Conservation (phyloP, 2,113 vertebrate genomes). For the Lycocorax pyrrhopterus region DNA sequence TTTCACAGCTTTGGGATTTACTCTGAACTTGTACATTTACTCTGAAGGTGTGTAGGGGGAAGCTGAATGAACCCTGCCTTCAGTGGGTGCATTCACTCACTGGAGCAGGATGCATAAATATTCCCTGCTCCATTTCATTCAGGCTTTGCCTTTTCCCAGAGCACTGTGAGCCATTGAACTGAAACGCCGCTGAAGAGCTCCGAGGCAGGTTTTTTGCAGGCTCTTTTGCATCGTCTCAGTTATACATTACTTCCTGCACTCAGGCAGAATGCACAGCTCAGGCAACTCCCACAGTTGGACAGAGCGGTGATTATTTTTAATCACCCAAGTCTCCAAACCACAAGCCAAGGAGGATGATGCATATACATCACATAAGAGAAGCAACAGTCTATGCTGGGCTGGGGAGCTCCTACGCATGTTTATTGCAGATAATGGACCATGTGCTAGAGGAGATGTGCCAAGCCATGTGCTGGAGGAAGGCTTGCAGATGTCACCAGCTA, state of each 20-base stretch:
- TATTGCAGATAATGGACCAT: neutral
- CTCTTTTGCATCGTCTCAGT: conserved; percentile 32
- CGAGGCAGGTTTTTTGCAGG: conserved; percentile 31
- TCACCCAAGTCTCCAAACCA: conserved; percentile 21
- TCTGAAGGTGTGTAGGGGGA: neutral
- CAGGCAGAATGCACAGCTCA: neutral
- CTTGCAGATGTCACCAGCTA: conserved; percentile 10
- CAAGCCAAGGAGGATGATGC: neutral
- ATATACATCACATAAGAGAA: neutral
- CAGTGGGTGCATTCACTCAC: neutral
- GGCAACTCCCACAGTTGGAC: conserved; percentile 31
- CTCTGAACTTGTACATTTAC: neutral
- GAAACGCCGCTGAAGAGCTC: neutral
- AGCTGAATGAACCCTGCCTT: neutral
- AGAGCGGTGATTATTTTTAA: conserved; percentile 28
- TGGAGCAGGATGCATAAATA: neutral
- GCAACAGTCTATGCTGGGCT: neutral
- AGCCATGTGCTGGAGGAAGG: conserved; percentile 2
- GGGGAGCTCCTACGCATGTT: neutral
- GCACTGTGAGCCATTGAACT: neutral
- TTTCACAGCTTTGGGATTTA: neutral
- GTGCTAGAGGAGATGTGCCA: neutral
- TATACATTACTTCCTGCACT: conserved; percentile 39
- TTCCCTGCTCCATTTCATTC: neutral
- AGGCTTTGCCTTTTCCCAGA: neutral